phyloP scores from a whole-genome alignment of 2,113 vertebrate species.

The Esox niger region DNA sequence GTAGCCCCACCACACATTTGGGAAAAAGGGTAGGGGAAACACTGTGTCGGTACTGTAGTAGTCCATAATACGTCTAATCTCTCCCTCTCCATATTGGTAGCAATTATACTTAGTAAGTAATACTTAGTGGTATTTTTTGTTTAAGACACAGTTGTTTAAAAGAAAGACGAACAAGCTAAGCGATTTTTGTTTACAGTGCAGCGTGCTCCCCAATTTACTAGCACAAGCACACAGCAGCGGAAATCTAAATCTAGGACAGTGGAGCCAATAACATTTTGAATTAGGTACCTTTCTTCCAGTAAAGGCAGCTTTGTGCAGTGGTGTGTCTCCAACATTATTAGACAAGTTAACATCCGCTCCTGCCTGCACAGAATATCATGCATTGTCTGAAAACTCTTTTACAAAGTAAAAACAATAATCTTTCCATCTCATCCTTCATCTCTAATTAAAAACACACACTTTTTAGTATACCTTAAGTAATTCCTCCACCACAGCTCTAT shows the following conservation, averaged over 20 bases:
- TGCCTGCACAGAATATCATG: slow-evolving; percentile 65
- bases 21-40: too few relatives aligned
- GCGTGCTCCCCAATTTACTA: too few relatives aligned
- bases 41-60: too few relatives aligned
- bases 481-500: slow-evolving; percentile 85
- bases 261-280: not conserved
- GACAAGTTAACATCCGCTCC: slow-evolving; percentile 87
- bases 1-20: too few relatives aligned
- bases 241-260: too few relatives aligned
- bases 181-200: too few relatives aligned
- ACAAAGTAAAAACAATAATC: not conserved
- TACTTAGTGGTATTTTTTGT: too few relatives aligned
- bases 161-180: not conserved
- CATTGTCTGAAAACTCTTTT: not conserved
- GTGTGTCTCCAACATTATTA: slow-evolving; percentile 92
- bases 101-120: too few relatives aligned
- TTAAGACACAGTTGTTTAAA: not conserved
- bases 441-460: not conserved
- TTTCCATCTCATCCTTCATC: not conserved
- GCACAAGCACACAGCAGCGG: too few relatives aligned
- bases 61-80: too few relatives aligned
- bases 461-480: slow-evolving; percentile 80
- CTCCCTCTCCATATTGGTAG: too few relatives aligned
- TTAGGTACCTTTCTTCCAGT: slow-evolving; percentile 87
- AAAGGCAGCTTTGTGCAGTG: slow-evolving; percentile 93